Percentiles rank a stretch among this genome's conserved stretches.
These are phyloP conservation scores for Echinometra lucunter DNA, from an alignment of 53 echinoderm and acorn worm genomes.

Conservation along the genomic window DNA sequence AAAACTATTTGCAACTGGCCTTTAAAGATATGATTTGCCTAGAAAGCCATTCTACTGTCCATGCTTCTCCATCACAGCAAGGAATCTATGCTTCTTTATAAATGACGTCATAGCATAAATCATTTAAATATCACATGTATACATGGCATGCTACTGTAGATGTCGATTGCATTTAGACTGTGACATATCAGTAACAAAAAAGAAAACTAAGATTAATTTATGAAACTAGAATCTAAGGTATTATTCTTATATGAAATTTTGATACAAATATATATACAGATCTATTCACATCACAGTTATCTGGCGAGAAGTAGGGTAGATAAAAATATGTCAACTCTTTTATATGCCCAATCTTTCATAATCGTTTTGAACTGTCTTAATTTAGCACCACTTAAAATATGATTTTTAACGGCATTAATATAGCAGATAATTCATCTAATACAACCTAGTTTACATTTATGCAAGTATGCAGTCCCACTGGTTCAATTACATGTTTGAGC, in stretches of 20 bases:
- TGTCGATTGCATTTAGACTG: slow-evolving; percentile 25
- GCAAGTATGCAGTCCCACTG: background rate
- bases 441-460: background rate
- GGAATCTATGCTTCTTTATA: background rate
- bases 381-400: slow-evolving; percentile 39
- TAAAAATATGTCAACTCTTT: slow-evolving; percentile 14
- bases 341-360: background rate
- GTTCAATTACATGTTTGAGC: background rate
- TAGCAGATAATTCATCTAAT: background rate
- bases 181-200: slow-evolving; percentile 21
- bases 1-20: too few species aligned
- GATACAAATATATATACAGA: slow-evolving; percentile 49
- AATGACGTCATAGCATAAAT: background rate
- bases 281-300: background rate
- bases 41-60: background rate
- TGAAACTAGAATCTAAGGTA: slow-evolving; percentile 34
- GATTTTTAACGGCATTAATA: background rate
- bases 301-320: background rate
- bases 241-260: slow-evolving; percentile 1
- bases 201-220: slow-evolving; percentile 2
- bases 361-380: background rate
- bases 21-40: background rate
- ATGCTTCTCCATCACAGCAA: slow-evolving; percentile 1
- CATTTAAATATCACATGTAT: background rate
- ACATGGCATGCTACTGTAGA: background rate